Base-by-base conservation (phyloP, 2,797 vertebrate species). In the Melanotaenia boesemani region DNA sequence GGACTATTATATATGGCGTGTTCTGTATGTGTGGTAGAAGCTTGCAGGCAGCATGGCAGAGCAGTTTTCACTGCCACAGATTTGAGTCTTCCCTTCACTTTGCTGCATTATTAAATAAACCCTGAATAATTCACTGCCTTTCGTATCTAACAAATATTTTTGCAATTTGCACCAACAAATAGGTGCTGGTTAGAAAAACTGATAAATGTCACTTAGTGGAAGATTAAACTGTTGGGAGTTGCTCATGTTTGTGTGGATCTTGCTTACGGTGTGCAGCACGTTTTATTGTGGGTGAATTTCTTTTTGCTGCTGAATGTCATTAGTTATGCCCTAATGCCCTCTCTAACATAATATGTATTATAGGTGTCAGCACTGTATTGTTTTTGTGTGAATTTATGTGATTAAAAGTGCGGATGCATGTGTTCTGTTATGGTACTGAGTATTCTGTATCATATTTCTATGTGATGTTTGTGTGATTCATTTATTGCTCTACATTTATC, bases 91-190 rank as follows among this genome's bases (percentile, higher is more conserved):
- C 93, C 88, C 83, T 88, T 88, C 87, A 78, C 92, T 95, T 95
- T 94, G 89, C 85, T 96, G 92, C 95, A 96, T 96, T 97, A 97
- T 96, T 96, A 95, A 97, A 95, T 95, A 92, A 94, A 87, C 75
- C 77, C 92, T 96, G 91, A 94, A 96, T 96, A 94, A 97, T 97
- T 96, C 88, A 96, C 80, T 72, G 76, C 81, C 83, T 86, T 95
- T 94, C 88, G 76, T 93, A 94, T 94, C 86, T 96, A 95, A 95
- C 90, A 94, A 94, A 95, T 95, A 94, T 92, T 91, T 96, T 93
- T 91, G 88, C 85, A 92, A 95, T 93, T 84, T 79, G 88, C 81
- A 95, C 90, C 88, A 89, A 89, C 90, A 92, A 91, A 95, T 88
- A 71, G 84, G 60, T 93, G 83, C 74, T 76, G 26, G 30, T 58